Evolutionary conservation across 2,113 vertebrate genomes (phyloP).

Genomic region (Varanus komodoensis): DNA sequence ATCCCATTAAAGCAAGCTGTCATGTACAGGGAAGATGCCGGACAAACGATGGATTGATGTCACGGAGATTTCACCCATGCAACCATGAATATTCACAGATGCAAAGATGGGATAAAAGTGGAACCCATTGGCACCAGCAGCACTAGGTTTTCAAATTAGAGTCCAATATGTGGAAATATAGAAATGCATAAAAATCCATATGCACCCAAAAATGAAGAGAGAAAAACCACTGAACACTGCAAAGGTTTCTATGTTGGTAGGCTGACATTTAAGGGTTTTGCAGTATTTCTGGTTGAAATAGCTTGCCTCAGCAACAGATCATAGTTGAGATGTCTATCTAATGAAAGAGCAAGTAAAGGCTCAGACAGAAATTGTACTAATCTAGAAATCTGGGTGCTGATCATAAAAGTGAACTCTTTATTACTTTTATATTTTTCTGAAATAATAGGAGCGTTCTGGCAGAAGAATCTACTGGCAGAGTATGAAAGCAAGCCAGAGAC

Average conservation of each 20-base stretch:
- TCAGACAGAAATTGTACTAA: conserved; percentile 12
- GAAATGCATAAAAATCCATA: background rate
- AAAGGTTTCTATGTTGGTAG: background rate
- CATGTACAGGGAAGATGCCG: background rate
- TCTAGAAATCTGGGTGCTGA: conserved; percentile 9
- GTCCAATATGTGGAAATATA: background rate
- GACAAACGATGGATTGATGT: too few species aligned
- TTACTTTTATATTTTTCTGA: conserved; percentile 27
- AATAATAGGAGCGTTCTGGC: conserved; percentile 23
- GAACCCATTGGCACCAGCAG: background rate
- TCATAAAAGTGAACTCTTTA: conserved; percentile 2
- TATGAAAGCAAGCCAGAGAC: background rate
- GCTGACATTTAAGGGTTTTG: background rate
- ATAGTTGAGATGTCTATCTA: background rate
- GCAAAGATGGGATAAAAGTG: background rate
- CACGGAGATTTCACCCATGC: background rate
- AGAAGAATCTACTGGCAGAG: background rate
- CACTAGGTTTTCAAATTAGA: background rate
- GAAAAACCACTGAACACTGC: background rate
- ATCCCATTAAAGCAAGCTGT: too few species aligned
- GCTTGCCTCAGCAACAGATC: background rate
- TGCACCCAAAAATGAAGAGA: background rate
- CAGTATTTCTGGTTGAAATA: background rate
- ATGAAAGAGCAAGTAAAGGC: background rate
- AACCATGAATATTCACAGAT: background rate